These are phyloP conservation scores for Malurus cyaneus DNA, from an alignment of 2,113 vertebrate genomes.

Conservation along the genomic window DNA sequence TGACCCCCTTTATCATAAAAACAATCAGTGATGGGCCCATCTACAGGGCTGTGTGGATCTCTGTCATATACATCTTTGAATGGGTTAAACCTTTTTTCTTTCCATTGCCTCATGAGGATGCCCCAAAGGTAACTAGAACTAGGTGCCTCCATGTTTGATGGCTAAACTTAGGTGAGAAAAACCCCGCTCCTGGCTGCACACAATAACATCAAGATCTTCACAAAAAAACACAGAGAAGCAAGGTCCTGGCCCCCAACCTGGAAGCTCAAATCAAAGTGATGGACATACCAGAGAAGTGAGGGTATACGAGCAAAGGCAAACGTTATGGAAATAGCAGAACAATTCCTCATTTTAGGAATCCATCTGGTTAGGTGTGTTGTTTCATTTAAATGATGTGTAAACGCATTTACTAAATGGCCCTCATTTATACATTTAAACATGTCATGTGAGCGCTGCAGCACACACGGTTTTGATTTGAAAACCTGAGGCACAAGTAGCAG, in stretches of 20 bases:
- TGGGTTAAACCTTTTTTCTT: not conserved
- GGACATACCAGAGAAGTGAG: slow-evolving; percentile 21
- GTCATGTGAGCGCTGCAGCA: slow-evolving; percentile 59
- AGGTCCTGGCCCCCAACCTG: not conserved
- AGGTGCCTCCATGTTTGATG: not conserved
- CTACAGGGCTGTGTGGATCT: not conserved
- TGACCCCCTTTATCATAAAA: not conserved
- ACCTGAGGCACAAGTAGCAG: slow-evolving; percentile 63
- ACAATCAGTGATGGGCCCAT: not conserved
- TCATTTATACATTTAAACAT: slow-evolving; percentile 55
- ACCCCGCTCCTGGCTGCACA: not conserved
- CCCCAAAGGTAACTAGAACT: not conserved
- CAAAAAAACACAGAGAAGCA: not conserved
- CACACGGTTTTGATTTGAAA: slow-evolving; percentile 65
- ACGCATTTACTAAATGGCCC: slow-evolving; percentile 55
- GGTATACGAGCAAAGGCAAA: not conserved
- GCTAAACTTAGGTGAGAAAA: not conserved
- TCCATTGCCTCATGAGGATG: not conserved
- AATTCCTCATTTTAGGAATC: slow-evolving; percentile 38
- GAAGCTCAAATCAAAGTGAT: slow-evolving; percentile 24
- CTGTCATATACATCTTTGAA: not conserved
- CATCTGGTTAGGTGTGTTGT: slow-evolving; percentile 63
- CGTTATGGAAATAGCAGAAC: slow-evolving; percentile 45
- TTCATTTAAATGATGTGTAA: slow-evolving; percentile 67
- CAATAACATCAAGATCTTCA: not conserved